Conservation (phyloP, 2,797 vertebrate species). For the Sciurus vulgaris region DNA sequence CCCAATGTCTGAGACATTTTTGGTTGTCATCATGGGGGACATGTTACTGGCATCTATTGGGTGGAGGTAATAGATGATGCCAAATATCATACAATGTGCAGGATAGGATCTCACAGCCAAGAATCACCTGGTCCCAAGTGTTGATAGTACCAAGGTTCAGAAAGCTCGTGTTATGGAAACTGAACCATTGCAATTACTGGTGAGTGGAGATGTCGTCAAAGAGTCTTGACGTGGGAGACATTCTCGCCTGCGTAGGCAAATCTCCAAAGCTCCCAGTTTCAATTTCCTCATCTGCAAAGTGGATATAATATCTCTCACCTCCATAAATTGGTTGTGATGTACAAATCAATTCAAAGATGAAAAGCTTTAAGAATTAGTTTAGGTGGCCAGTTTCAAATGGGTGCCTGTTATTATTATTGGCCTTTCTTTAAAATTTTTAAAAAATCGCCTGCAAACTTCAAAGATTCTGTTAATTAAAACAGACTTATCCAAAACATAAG, state of each 20-base stretch:
- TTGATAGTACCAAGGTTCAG: not conserved
- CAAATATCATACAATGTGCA: not conserved
- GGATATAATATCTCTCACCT: conserved; percentile 62
- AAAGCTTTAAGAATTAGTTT: conserved; percentile 62
- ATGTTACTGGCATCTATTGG: not conserved
- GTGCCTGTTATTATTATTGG: conserved; percentile 4
- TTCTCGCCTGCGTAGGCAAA: conserved; percentile 50
- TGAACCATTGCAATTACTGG: not conserved
- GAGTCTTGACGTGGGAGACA: conserved; percentile 29
- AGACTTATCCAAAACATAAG: conserved; percentile 63
- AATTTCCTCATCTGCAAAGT: conserved; percentile 74
- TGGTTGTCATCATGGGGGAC: not conserved
- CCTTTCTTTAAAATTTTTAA: conserved; percentile 56
- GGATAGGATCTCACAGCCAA: not conserved
- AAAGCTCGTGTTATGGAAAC: conserved; percentile 25
- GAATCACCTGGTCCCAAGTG: not conserved
- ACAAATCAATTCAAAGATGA: conserved; percentile 73
- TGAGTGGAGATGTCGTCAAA: not conserved
- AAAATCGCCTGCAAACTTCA: conserved; percentile 58
- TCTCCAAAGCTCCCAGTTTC: conserved; percentile 62
- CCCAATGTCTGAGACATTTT: not conserved
- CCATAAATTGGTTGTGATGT: conserved; percentile 57
- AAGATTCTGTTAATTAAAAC: conserved; percentile 74
- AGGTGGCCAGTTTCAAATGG: conserved; percentile 63
- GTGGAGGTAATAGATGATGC: not conserved